Conservation (phyloP, 1,140 invertebrate genomes). For the Orchesella cincta region DNA sequence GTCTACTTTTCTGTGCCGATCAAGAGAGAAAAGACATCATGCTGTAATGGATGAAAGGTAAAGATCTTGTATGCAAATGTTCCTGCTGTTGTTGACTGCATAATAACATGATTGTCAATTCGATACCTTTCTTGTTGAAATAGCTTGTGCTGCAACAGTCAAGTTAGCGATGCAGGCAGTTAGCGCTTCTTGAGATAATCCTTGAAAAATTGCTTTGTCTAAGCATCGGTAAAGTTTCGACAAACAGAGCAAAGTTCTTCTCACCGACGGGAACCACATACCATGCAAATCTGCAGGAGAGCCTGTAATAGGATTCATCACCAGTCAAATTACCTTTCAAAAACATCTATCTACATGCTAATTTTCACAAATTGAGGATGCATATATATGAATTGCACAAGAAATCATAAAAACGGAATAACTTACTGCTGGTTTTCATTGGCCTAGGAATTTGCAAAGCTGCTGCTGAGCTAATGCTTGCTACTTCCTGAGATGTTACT, state of each 20-base stretch:
- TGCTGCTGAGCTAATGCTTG: constrained; percentile 60
- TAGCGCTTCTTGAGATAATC: constrained; percentile 92
- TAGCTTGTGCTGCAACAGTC: constrained; percentile 71
- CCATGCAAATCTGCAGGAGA: constrained; percentile 96
- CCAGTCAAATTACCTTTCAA: not conserved
- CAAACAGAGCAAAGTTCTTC: constrained; percentile 89
- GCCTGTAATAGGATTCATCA: constrained; percentile 54
- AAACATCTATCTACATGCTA: not conserved
- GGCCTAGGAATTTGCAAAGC: constrained; percentile 52
- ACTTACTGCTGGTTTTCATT: constrained; percentile 48
- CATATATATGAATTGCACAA: too few species aligned
- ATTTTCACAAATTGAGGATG: not conserved
- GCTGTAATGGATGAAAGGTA: not conserved
- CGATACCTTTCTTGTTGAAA: constrained; percentile 64
- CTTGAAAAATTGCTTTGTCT: constrained; percentile 92
- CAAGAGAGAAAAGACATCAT: constrained; percentile 3
- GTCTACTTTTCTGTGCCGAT: not conserved
- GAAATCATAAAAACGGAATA: too few species aligned
- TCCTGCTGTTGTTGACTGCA: not conserved
- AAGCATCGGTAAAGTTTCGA: constrained; percentile 94
- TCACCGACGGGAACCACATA: constrained; percentile 99
- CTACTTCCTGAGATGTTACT: constrained; percentile 67
- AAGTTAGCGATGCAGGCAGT: constrained; percentile 88
- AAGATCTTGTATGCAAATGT: not conserved
- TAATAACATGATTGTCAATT: too few species aligned